phyloP scores from a whole-genome alignment of 2,888 invertebrate species.

The Orthosia gothica region DNA sequence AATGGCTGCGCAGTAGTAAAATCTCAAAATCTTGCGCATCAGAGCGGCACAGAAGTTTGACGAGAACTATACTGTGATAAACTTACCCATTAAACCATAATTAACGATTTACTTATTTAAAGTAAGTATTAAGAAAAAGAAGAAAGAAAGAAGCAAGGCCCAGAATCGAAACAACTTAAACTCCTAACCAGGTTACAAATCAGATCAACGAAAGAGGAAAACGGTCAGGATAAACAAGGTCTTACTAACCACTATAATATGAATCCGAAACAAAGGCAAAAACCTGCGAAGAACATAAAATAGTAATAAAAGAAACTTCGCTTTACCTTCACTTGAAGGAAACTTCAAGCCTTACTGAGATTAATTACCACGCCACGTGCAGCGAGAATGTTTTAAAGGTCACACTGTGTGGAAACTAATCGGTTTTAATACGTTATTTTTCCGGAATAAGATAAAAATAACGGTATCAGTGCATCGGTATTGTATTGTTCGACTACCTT shows the following conservation, averaged over 20 bases:
- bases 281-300: background rate
- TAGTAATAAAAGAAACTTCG: conserved; percentile 19
- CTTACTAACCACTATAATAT: background rate
- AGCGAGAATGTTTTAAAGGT: conserved; percentile 26
- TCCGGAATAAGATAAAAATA: background rate
- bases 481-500: too few species aligned
- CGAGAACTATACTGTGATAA: too few species aligned
- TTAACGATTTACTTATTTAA: too few species aligned
- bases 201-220: too few species aligned
- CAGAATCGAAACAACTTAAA: background rate
- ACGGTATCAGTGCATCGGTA: too few species aligned
- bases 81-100: background rate
- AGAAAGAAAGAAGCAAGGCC: background rate
- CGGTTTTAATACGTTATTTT: conserved; percentile 16
- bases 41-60: too few species aligned
- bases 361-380: conserved; percentile 50
- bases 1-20: too few species aligned
- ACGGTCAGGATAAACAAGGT: background rate
- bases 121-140: background rate
- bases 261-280: conserved; percentile 2
- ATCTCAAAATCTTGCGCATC: too few species aligned
- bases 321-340: conserved; percentile 19
- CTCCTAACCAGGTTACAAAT: background rate
- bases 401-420: background rate
- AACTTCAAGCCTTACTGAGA: conserved; percentile 31